Evolutionary conservation across 2,888 invertebrate genomes (phyloP).

Genomic region (Drosophila austrosaltans): DNA sequence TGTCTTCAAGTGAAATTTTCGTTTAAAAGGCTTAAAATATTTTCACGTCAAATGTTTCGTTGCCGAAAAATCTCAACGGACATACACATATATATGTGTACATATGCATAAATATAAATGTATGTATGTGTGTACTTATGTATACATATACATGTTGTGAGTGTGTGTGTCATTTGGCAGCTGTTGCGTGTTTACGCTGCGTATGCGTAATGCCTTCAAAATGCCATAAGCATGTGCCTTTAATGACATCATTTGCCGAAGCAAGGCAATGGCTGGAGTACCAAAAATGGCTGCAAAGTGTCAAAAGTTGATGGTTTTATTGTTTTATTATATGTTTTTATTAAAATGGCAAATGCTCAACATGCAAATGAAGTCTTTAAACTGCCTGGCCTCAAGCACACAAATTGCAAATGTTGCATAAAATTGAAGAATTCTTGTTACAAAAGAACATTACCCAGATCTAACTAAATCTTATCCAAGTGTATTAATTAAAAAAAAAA

Average conservation of each 20-base stretch:
- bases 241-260: conserved; percentile 71
- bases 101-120: conserved; percentile 29
- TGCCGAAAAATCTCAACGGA: conserved; percentile 68
- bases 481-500: conserved; percentile 8
- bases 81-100: conserved; percentile 29
- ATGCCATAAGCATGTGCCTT: conserved; percentile 77
- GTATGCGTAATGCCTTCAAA: conserved; percentile 76
- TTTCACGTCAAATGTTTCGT: conserved; percentile 72
- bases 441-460: neutral
- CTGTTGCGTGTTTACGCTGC: conserved; percentile 62
- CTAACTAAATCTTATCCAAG: neutral
- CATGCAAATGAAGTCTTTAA: conserved; percentile 58
- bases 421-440: neutral
- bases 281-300: conserved; percentile 68
- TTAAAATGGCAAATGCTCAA: conserved; percentile 42
- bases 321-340: conserved; percentile 67
- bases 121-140: conserved; percentile 7
- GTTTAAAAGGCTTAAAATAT: conserved; percentile 73
- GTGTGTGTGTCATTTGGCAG: conserved; percentile 55
- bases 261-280: conserved; percentile 36
- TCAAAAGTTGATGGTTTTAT: conserved; percentile 74
- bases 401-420: conserved; percentile 4
- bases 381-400: neutral
- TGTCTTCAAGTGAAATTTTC: conserved; percentile 31
- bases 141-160: conserved; percentile 27